phyloP scores from a whole-genome alignment of 1,140 invertebrate species.

The Pachypeltis micranthus region DNA sequence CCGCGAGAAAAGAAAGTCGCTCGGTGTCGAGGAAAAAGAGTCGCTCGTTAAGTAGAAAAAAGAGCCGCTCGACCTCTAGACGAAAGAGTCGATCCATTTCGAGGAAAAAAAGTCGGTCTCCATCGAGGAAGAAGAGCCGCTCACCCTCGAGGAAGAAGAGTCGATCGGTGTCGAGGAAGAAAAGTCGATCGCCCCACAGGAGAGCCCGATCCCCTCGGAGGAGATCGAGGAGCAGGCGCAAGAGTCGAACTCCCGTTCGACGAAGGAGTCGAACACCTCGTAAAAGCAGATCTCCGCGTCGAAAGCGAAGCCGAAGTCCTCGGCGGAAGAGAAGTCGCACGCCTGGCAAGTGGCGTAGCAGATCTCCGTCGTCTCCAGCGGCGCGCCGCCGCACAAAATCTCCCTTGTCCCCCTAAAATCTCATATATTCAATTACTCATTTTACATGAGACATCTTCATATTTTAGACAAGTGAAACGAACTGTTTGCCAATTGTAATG shows the following conservation, averaged over 20 bases:
- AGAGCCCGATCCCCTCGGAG: slow-evolving; percentile 21
- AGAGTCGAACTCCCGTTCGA: slow-evolving; percentile 14
- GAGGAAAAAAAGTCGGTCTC: background rate
- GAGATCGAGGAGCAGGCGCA: slow-evolving; percentile 18
- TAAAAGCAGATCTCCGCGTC: slow-evolving; percentile 22
- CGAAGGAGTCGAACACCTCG: slow-evolving; percentile 13
- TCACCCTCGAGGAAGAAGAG: slow-evolving; percentile 21
- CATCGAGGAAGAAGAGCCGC: slow-evolving; percentile 4
- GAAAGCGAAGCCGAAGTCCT: slow-evolving; percentile 22
- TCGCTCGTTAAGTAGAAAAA: slow-evolving; percentile 13
- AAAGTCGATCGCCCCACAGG: slow-evolving; percentile 20
- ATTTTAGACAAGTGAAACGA: too few species aligned
- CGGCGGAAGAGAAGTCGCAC: slow-evolving; percentile 17
- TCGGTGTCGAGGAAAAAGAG: slow-evolving; percentile 13
- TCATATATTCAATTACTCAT: too few species aligned
- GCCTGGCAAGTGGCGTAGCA: slow-evolving; percentile 3
- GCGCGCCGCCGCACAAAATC: slow-evolving; percentile 11
- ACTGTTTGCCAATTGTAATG: too few species aligned
- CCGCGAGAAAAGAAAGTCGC: slow-evolving; percentile 15
- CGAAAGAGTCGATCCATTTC: slow-evolving; percentile 14
- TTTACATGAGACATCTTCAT: too few species aligned
- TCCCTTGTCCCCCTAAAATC: slow-evolving; percentile 3
- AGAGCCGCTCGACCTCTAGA: slow-evolving; percentile 14
- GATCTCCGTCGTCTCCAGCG: slow-evolving; percentile 14
- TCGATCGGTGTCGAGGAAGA: slow-evolving; percentile 21